These are phyloP conservation scores for Drosophila ercepeae DNA, from an alignment of 1,140 invertebrate genomes.

Conservation along the genomic window DNA sequence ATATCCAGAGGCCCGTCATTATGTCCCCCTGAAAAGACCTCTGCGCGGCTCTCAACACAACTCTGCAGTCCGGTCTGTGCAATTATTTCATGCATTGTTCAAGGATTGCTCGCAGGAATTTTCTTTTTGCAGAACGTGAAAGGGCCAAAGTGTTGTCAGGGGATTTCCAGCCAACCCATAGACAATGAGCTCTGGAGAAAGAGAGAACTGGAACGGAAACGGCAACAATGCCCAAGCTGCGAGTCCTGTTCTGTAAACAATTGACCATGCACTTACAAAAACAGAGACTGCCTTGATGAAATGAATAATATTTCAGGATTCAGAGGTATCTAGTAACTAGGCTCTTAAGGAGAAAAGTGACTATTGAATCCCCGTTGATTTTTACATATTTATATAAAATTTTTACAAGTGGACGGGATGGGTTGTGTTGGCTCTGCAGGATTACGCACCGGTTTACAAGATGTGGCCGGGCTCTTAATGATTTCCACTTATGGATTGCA, in stretches of 20 bases:
- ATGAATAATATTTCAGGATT: too few species aligned
- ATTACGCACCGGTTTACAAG: constrained; percentile 79
- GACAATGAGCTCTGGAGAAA: constrained; percentile 53
- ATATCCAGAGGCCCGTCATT: constrained; percentile 52
- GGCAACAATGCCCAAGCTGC: constrained; percentile 62
- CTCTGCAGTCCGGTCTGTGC: constrained; percentile 45
- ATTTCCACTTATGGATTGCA: constrained; percentile 74
- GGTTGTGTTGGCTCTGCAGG: constrained; percentile 30
- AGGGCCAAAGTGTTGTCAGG: constrained; percentile 74
- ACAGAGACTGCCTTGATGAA: neutral
- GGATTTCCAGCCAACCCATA: constrained; percentile 60
- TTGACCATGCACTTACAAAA: constrained; percentile 43
- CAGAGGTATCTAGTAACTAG: too few species aligned
- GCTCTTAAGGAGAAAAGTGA: too few species aligned
- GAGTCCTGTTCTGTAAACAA: constrained; percentile 57
- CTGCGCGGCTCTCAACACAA: neutral
- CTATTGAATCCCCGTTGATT: too few species aligned
- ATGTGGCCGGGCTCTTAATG: constrained; percentile 71
- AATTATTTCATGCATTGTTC: constrained; percentile 78
- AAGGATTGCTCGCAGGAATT: constrained; percentile 73
- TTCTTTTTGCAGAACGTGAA: constrained; percentile 62
- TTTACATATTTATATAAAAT: too few species aligned
- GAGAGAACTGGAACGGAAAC: constrained; percentile 49
- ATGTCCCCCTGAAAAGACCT: constrained; percentile 48
- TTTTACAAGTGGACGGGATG: constrained; percentile 7